These are phyloP conservation scores for Gallinago nigripennis DNA, from an alignment of 2,797 vertebrate genomes.

Conservation along the genomic window DNA sequence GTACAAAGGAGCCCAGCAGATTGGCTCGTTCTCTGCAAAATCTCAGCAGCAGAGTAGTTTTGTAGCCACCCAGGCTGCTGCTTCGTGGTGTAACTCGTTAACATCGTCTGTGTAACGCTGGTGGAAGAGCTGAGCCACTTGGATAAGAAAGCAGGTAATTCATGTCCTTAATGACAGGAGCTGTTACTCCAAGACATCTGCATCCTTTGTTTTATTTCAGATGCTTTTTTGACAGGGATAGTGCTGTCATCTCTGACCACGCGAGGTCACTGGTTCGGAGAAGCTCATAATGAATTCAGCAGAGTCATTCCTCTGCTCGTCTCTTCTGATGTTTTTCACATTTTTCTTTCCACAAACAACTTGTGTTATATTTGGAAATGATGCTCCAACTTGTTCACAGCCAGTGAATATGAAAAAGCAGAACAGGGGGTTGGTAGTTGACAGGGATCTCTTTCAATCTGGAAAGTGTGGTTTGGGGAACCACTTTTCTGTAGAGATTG, in stretches of 20 bases:
- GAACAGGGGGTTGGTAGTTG: not conserved
- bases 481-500: not conserved
- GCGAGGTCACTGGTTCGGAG: not conserved
- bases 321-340: not conserved
- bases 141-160: not conserved
- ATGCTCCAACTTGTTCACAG: not conserved
- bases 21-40: not conserved
- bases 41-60: not conserved
- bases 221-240: not conserved
- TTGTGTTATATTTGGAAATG: not conserved
- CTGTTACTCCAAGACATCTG: not conserved
- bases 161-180: rapidly evolving
- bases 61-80: not conserved
- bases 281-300: not conserved
- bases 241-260: not conserved
- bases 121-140: not conserved
- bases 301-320: not conserved
- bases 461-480: not conserved
- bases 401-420: not conserved
- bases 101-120: not conserved
- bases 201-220: not conserved
- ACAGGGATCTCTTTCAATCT: not conserved
- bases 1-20: too few species aligned
- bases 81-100: not conserved
- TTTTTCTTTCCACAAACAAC: not conserved